These are phyloP conservation scores for Perognathus longimembris DNA, from an alignment of 2,113 vertebrate species.

Conservation along the genomic window DNA sequence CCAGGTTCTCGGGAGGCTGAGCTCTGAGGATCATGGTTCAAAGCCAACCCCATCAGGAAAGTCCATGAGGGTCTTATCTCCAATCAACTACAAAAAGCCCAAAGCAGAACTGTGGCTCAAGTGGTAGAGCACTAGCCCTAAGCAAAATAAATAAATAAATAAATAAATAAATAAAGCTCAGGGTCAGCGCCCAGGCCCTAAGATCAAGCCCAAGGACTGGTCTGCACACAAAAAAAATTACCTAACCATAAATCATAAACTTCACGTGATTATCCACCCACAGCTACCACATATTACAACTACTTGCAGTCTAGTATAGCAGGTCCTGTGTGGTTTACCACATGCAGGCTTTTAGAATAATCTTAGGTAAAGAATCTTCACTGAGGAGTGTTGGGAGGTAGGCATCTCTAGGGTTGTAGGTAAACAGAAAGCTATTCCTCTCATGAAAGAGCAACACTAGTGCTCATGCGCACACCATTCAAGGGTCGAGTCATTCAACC, in stretches of 20 bases:
- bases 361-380: background rate
- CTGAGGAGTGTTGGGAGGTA: background rate
- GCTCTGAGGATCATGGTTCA: too few relatives aligned
- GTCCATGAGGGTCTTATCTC: too few relatives aligned
- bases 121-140: too few relatives aligned
- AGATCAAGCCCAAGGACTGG: too few relatives aligned
- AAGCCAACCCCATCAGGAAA: too few relatives aligned
- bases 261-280: conserved; percentile 30
- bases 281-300: background rate
- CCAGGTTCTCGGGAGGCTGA: too few relatives aligned
- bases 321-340: background rate
- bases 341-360: conserved; percentile 38
- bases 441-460: conserved; percentile 14
- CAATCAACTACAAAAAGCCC: too few relatives aligned
- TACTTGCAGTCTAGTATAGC: background rate
- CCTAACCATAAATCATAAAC: conserved; percentile 14
- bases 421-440: background rate
- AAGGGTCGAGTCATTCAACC: conserved; percentile 43
- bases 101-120: too few relatives aligned
- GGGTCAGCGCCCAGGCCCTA: too few relatives aligned
- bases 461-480: conserved; percentile 3
- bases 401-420: background rate
- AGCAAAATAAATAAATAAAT: too few relatives aligned
- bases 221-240: background rate
- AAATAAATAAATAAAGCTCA: too few relatives aligned